Evolutionary conservation across 2,888 invertebrate genomes (phyloP).

Genomic region (Ctenicera cuprea): DNA sequence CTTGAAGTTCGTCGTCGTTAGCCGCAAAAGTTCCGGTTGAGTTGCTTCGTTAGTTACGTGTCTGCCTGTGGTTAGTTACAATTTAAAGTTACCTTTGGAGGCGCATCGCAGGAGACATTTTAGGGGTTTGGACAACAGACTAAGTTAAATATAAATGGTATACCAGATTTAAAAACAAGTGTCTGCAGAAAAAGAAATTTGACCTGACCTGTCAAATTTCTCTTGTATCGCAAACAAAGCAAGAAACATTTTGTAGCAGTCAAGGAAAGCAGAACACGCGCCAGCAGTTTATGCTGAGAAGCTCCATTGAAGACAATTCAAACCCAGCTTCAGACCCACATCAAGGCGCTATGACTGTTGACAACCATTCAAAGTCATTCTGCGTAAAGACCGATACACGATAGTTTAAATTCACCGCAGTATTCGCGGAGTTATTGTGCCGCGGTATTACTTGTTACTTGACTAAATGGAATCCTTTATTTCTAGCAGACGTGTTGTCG

Average conservation of each 20-base stretch:
- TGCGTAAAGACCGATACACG: slow-evolving; percentile 44
- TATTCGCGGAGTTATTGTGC: slow-evolving; percentile 25
- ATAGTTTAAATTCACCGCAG: slow-evolving; percentile 34
- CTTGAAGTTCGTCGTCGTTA: slow-evolving; percentile 31
- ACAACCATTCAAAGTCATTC: slow-evolving; percentile 47
- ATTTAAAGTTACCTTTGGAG: slow-evolving; percentile 21
- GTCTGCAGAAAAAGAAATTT: neutral
- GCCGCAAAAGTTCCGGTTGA: slow-evolving; percentile 22
- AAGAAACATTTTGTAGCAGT: slow-evolving; percentile 22
- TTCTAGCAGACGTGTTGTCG: slow-evolving; percentile 22
- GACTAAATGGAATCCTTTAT: slow-evolving; percentile 33
- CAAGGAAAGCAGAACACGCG: slow-evolving; percentile 34
- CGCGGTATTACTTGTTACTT: slow-evolving; percentile 40
- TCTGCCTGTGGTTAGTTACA: slow-evolving; percentile 22
- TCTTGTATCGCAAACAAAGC: slow-evolving; percentile 30
- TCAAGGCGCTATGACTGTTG: slow-evolving; percentile 47
- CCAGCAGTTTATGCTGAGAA: slow-evolving; percentile 35
- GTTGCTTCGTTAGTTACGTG: slow-evolving; percentile 35
- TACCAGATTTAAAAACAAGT: too few relatives aligned
- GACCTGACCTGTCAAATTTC: slow-evolving; percentile 25
- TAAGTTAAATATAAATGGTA: neutral
- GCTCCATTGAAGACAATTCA: slow-evolving; percentile 43
- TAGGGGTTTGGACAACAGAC: neutral
- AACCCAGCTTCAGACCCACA: slow-evolving; percentile 37
- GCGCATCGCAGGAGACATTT: neutral